These are phyloP conservation scores for Cygnus atratus DNA, from an alignment of 2,113 vertebrate species.

Conservation along the genomic window DNA sequence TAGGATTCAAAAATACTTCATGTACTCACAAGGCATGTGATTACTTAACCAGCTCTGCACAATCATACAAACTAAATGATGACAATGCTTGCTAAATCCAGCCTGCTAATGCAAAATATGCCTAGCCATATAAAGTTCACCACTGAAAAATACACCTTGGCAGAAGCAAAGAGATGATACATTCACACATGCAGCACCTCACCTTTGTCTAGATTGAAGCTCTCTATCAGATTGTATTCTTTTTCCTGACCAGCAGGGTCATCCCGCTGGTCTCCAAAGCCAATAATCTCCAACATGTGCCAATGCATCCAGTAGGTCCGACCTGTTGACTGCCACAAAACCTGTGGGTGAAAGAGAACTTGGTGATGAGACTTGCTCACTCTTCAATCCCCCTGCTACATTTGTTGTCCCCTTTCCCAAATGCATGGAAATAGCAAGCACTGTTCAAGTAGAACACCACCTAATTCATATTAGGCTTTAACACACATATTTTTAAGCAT, in stretches of 20 bases:
- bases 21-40: neutral
- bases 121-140: neutral
- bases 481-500: neutral
- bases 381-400: neutral
- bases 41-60: neutral
- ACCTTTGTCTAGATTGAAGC: slow-evolving; percentile 78
- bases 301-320: slow-evolving; percentile 90
- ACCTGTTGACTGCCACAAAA: slow-evolving; percentile 88
- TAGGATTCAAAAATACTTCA: neutral
- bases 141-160: neutral
- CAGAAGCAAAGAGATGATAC: neutral
- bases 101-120: neutral
- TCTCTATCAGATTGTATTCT: slow-evolving; percentile 71
- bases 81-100: neutral
- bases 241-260: slow-evolving; percentile 76
- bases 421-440: neutral
- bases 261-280: slow-evolving; percentile 76
- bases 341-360: slow-evolving; percentile 69
- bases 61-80: neutral
- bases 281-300: slow-evolving; percentile 90
- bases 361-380: neutral
- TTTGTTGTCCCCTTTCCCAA: neutral
- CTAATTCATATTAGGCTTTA: neutral
- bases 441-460: neutral
- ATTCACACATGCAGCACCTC: neutral